These are phyloP conservation scores for Caenorhabditis imperialis DNA, from an alignment of 2,888 invertebrate species.

Conservation along the genomic window DNA sequence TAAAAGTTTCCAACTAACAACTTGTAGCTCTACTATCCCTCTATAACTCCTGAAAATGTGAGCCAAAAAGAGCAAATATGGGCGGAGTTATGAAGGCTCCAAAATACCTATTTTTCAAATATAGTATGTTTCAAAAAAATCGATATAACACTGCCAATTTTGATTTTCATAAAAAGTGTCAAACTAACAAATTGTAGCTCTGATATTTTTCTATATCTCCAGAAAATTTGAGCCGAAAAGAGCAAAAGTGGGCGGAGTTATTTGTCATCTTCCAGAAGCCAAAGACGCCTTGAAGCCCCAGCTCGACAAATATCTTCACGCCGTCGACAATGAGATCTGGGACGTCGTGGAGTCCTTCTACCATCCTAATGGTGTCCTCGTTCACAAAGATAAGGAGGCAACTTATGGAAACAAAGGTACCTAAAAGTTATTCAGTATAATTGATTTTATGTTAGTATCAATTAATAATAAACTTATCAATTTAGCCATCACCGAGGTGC, in stretches of 20 bases:
- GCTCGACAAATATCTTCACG: conserved; percentile 15
- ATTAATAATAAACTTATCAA: too few species aligned
- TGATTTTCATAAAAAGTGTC: neutral
- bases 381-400: conserved; percentile 30
- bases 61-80: too few species aligned
- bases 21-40: too few species aligned
- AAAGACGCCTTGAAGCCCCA: conserved; percentile 25
- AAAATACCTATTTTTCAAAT: neutral
- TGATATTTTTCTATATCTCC: too few species aligned
- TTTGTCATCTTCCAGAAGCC: conserved; percentile 33
- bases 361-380: conserved; percentile 34
- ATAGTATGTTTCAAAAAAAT: too few species aligned
- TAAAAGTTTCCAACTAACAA: too few species aligned
- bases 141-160: too few species aligned
- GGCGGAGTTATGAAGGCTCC: too few species aligned
- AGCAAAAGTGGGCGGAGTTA: too few species aligned
- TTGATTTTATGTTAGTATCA: too few species aligned
- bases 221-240: too few species aligned
- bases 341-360: conserved; percentile 24
- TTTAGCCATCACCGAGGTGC: conserved; percentile 13
- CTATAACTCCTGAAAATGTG: too few species aligned
- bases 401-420: conserved; percentile 33
- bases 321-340: conserved; percentile 27
- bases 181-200: neutral
- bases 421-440: conserved; percentile 3